phyloP scores from a whole-genome alignment of 2,113 vertebrate species.

The Acinonyx jubatus region DNA sequence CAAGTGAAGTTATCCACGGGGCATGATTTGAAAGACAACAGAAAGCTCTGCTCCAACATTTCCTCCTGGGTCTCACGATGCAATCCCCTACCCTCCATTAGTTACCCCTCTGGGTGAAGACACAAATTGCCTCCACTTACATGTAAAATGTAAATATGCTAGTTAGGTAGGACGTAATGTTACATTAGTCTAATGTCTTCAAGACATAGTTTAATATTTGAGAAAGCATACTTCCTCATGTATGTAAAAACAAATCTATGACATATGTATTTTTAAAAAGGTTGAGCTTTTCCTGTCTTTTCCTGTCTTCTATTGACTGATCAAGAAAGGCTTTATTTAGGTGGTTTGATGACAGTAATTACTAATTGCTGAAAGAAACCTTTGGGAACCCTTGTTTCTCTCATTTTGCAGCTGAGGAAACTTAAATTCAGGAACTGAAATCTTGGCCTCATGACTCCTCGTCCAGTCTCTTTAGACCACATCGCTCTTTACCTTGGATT shows the following conservation, averaged over 20 bases:
- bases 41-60: background rate
- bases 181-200: constrained; percentile 4
- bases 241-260: background rate
- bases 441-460: constrained; percentile 2
- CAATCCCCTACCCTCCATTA: background rate
- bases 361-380: background rate
- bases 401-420: constrained; percentile 44
- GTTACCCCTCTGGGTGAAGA: constrained; percentile 22
- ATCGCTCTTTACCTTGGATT: background rate
- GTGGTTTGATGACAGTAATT: background rate
- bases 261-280: background rate
- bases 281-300: constrained; percentile 30
- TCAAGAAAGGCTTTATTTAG: constrained; percentile 42
- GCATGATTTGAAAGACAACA: background rate
- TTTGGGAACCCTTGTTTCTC: background rate
- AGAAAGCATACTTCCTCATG: background rate
- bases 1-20: background rate
- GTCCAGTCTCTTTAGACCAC: background rate
- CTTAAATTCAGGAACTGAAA: background rate
- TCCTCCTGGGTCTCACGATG: background rate
- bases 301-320: background rate
- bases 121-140: background rate
- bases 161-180: background rate
- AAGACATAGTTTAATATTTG: constrained; percentile 19
- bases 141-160: constrained; percentile 30